These are phyloP conservation scores for Andricus grossulariae DNA, from an alignment of 1,140 invertebrate species.

Conservation along the genomic window DNA sequence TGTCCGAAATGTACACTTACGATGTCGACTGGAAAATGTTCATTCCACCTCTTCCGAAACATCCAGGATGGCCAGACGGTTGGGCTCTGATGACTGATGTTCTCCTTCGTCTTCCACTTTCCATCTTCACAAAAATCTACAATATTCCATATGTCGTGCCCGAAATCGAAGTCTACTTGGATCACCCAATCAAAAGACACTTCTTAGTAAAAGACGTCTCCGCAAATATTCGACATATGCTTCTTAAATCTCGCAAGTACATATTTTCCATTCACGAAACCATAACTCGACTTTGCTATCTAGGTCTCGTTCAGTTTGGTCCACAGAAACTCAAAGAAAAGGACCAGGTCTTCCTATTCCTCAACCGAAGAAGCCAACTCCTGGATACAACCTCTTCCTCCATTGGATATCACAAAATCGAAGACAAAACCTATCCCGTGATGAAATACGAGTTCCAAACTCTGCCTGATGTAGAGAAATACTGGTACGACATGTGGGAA, in stretches of 20 bases:
- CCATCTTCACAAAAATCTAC: conserved; percentile 82
- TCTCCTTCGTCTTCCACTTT: conserved; percentile 83
- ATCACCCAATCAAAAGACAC: conserved; percentile 83
- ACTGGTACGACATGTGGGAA: conserved; percentile 84
- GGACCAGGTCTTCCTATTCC: conserved; percentile 83
- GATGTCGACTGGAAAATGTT: conserved; percentile 85
- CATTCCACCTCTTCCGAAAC: conserved; percentile 81
- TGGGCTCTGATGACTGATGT: conserved; percentile 87
- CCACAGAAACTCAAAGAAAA: conserved; percentile 82
- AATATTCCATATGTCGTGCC: conserved; percentile 78
- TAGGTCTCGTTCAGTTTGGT: conserved; percentile 85
- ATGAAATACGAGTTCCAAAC: conserved; percentile 78
- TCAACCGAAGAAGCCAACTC: conserved; percentile 80
- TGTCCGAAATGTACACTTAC: conserved; percentile 75
- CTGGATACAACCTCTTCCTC: conserved; percentile 82
- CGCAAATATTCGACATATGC: conserved; percentile 71
- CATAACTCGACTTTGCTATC: conserved; percentile 78
- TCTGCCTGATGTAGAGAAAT: conserved; percentile 79
- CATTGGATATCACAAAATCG: conserved; percentile 80
- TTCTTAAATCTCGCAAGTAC: conserved; percentile 81
- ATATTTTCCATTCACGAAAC: conserved; percentile 80
- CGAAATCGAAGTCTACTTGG: conserved; percentile 79
- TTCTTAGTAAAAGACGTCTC: conserved; percentile 80
- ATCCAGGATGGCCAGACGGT: conserved; percentile 80
- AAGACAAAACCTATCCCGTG: conserved; percentile 77